Percentiles rank a stretch among this genome's conserved stretches.
These are phyloP conservation scores for Aplidium turbinatum DNA, from an alignment of 23 tunicate species.

Conservation along the genomic window DNA sequence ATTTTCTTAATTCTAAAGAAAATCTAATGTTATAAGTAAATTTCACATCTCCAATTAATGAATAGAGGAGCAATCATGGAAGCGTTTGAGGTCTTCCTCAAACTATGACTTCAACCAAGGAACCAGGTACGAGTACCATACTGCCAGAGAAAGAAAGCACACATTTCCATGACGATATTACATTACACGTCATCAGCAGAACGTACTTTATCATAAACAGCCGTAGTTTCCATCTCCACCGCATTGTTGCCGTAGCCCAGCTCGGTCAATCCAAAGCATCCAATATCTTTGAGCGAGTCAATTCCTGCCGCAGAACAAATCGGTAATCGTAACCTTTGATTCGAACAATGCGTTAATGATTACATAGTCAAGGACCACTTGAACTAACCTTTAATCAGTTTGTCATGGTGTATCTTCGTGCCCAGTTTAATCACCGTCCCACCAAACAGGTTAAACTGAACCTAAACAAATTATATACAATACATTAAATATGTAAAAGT, in stretches of 20 bases:
- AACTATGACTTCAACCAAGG: too few species aligned
- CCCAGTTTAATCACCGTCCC: constrained; percentile 92
- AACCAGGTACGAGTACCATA: too few species aligned
- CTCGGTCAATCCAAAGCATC: constrained; percentile 95
- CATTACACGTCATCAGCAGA: background rate
- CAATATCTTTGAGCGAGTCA: constrained; percentile 81
- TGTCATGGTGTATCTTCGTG: constrained; percentile 83
- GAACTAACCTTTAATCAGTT: constrained; percentile 63
- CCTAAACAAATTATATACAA: constrained; percentile 33
- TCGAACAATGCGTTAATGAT: too few species aligned
- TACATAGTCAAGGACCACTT: background rate
- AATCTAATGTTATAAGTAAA: too few species aligned
- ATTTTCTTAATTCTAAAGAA: too few species aligned
- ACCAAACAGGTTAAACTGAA: constrained; percentile 93
- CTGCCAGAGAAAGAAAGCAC: background rate
- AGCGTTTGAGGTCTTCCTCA: too few species aligned
- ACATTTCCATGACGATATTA: background rate
- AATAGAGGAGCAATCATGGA: too few species aligned
- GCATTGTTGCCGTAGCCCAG: constrained; percentile 97
- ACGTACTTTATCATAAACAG: constrained; percentile 64
- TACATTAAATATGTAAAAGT: too few species aligned
- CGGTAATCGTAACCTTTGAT: too few species aligned
- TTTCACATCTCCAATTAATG: too few species aligned
- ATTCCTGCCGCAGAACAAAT: constrained; percentile 52
- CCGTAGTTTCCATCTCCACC: constrained; percentile 98